A percentile compares a stretch with the other conserved stretches of the same genome.
Evolutionary conservation across 2,888 invertebrate species (phyloP).

Genomic region (Adineta ricciae): DNA sequence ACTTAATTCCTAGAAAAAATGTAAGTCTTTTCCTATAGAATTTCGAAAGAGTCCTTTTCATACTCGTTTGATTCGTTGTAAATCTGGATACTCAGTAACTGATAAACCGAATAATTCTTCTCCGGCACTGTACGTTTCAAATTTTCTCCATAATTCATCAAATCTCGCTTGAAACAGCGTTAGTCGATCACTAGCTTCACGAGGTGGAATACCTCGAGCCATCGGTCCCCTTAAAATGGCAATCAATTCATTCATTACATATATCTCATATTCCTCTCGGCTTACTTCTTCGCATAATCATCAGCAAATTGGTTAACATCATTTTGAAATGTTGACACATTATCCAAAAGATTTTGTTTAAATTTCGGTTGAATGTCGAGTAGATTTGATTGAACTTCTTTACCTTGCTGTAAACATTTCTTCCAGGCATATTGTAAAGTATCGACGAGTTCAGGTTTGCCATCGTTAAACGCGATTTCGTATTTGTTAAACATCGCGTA

Average conservation of each 20-base stretch:
- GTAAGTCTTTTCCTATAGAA: too few relatives aligned
- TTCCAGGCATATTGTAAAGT: constrained; percentile 79
- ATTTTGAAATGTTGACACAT: constrained; percentile 68
- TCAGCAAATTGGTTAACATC: constrained; percentile 54
- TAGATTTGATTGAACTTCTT: constrained; percentile 68
- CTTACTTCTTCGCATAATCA: constrained; percentile 49
- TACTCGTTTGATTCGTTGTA: constrained; percentile 64
- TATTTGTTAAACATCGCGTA: constrained; percentile 79
- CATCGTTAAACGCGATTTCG: constrained; percentile 74
- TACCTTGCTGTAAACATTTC: constrained; percentile 57
- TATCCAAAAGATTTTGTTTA: constrained; percentile 69
- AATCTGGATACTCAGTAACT: constrained; percentile 80
- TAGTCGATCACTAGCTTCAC: constrained; percentile 83
- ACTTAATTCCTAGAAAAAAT: constrained; percentile 64
- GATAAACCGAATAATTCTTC: constrained; percentile 86
- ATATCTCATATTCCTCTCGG: too few relatives aligned
- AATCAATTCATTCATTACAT: background rate
- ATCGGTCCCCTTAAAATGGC: constrained; percentile 63
- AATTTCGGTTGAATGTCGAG: constrained; percentile 76
- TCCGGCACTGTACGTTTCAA: constrained; percentile 83
- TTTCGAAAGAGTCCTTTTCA: too few relatives aligned
- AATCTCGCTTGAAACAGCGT: constrained; percentile 69
- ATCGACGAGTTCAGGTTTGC: constrained; percentile 82
- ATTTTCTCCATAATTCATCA: constrained; percentile 86
- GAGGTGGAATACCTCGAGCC: constrained; percentile 77